Conservation (phyloP, 1,140 invertebrate genomes). For the Drosophila virilis region DNA sequence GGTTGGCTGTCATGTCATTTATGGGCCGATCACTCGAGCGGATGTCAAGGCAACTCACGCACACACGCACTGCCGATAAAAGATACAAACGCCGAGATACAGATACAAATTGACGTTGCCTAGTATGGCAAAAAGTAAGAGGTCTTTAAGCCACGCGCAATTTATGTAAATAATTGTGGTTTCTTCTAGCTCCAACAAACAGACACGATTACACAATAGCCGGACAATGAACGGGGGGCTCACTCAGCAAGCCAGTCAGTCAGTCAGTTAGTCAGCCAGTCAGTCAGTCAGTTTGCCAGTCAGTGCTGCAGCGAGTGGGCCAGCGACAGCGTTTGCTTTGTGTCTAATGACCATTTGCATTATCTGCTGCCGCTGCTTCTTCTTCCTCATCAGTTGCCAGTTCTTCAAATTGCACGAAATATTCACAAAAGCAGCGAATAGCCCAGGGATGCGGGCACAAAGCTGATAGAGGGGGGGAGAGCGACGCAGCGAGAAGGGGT, state of each 20-base stretch:
- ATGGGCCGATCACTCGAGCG: constrained; percentile 33
- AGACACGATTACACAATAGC: constrained; percentile 55
- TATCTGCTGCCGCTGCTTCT: constrained; percentile 49
- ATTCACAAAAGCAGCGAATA: constrained; percentile 39
- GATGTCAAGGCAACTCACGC: constrained; percentile 18
- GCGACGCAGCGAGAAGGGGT: background rate
- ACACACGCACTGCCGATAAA: constrained; percentile 16
- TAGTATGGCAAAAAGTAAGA: constrained; percentile 58
- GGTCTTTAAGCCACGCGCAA: constrained; percentile 59
- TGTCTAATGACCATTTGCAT: constrained; percentile 80
- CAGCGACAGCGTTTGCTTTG: constrained; percentile 34
- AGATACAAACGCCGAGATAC: constrained; percentile 38
- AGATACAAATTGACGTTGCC: constrained; percentile 38
- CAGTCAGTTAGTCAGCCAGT: no score
- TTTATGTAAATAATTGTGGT: constrained; percentile 78
- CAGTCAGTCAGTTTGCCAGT: no score
- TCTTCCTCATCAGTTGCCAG: constrained; percentile 47
- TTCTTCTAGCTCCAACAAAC: constrained; percentile 58
- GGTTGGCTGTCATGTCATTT: background rate
- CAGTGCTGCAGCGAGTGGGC: constrained; percentile 17
- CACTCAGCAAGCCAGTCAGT: no score
- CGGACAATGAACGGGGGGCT: constrained; percentile 31
- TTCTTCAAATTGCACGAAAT: constrained; percentile 71
- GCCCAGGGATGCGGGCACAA: constrained; percentile 21
- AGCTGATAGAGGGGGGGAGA: no score